A percentile compares a stretch with the other conserved stretches of the same genome.
Evolutionary conservation across 2,797 vertebrate species (phyloP).

Genomic region (Petrocephalus sullivani): DNA sequence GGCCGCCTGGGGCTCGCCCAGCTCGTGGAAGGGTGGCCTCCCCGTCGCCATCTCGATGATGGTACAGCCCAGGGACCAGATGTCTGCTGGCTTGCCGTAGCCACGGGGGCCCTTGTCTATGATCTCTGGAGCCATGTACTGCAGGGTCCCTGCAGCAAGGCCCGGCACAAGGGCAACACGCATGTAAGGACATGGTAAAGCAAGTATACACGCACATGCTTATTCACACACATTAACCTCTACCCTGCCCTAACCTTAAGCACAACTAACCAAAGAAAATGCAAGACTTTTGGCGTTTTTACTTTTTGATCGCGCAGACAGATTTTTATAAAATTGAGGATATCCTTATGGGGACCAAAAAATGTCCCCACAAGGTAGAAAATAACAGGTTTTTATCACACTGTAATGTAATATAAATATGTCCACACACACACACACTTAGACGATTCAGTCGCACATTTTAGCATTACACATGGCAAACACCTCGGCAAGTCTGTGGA

Average conservation of each 20-base stretch:
- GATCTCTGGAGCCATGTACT: slow-evolving; percentile 98
- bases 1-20: slow-evolving; percentile 95
- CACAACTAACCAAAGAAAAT: too few relatives aligned
- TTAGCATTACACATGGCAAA: not conserved
- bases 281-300: too few relatives aligned
- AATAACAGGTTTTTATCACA: too few relatives aligned
- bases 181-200: not conserved
- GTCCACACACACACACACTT: not conserved
- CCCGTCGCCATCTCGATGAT: slow-evolving; percentile 99
- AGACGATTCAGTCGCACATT: not conserved
- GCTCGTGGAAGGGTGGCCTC: slow-evolving; percentile 91
- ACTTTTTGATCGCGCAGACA: too few relatives aligned
- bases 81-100: slow-evolving; percentile 94
- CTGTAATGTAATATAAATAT: not conserved
- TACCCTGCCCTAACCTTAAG: not conserved
- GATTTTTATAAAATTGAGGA: too few relatives aligned
- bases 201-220: not conserved
- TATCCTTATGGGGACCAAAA: too few relatives aligned
- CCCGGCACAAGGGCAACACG: not conserved
- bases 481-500: not conserved
- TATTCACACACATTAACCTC: not conserved
- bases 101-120: slow-evolving; percentile 95
- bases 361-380: too few relatives aligned
- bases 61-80: slow-evolving; percentile 96
- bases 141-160: slow-evolving; percentile 76